Conservation (phyloP, 2,113 vertebrate species). For the Mesoclemmys tuberculata region DNA sequence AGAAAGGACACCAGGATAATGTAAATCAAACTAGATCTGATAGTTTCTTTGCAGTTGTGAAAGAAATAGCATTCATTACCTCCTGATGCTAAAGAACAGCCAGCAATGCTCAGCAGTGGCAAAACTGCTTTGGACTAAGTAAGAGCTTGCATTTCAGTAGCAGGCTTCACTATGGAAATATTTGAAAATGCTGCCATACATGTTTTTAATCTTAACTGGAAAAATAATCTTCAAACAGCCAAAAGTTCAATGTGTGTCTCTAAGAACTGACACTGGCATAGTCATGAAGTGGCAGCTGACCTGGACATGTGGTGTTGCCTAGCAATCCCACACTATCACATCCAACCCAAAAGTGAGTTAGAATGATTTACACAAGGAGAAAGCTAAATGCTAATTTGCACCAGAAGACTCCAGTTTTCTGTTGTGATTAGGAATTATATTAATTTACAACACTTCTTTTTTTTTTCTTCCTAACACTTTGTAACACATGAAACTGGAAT, state of each 20-base stretch:
- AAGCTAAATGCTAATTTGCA: slow-evolving; percentile 46
- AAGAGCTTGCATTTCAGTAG: not conserved
- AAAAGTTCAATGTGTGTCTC: not conserved
- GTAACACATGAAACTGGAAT: not conserved
- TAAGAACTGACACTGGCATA: not conserved
- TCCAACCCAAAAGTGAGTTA: slow-evolving; percentile 22
- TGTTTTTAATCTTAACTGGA: slow-evolving; percentile 13
- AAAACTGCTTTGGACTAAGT: not conserved
- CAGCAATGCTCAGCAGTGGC: not conserved
- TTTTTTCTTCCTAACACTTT: not conserved
- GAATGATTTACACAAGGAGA: slow-evolving; percentile 5
- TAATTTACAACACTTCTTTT: not conserved
- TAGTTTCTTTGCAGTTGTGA: slow-evolving; percentile 17
- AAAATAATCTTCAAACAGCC: slow-evolving; percentile 7
- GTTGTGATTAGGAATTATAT: slow-evolving; percentile 24
- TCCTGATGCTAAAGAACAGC: slow-evolving; percentile 44
- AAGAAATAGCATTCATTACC: slow-evolving; percentile 47
- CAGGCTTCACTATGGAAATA: slow-evolving; percentile 6
- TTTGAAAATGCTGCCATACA: slow-evolving; percentile 11
- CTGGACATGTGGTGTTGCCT: slow-evolving; percentile 37
- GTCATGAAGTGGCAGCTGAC: slow-evolving; percentile 35
- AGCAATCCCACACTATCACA: slow-evolving; percentile 8
- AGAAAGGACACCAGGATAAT: slow-evolving; percentile 44
- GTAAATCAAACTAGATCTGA: slow-evolving; percentile 47
- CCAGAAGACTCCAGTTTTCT: slow-evolving; percentile 23